A percentile compares a stretch with the other conserved stretches of the same genome.
Evolutionary conservation across 2,797 vertebrate species (phyloP).

Genomic region (Rhincodon typus): DNA sequence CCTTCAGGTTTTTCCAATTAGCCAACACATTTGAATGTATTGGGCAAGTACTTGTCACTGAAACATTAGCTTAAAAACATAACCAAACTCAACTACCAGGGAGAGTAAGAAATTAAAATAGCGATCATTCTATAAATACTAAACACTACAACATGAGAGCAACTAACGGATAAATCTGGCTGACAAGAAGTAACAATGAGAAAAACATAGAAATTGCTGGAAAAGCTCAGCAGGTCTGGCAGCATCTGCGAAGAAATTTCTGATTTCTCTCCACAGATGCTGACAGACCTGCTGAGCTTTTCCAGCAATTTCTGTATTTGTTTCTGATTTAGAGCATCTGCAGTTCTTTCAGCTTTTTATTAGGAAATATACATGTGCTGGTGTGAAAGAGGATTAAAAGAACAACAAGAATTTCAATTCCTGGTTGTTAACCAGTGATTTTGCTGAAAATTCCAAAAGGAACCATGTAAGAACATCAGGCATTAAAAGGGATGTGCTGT

Average conservation of each 20-base stretch:
- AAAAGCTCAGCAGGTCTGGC: no score
- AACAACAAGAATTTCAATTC: neutral
- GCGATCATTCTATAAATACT: neutral
- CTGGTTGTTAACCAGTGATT: neutral
- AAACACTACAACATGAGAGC: neutral
- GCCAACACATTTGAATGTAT: neutral
- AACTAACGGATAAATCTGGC: neutral
- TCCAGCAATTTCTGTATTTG: no score
- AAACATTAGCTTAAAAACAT: slow-evolving; percentile 3
- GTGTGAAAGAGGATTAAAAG: neutral
- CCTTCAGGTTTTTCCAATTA: neutral
- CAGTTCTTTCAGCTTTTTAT: no score
- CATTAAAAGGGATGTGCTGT: neutral
- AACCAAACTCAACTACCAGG: neutral
- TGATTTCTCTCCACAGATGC: no score
- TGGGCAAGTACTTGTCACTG: neutral
- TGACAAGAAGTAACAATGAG: no score
- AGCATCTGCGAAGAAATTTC: no score
- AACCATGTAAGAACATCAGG: neutral
- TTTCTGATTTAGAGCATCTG: no score
- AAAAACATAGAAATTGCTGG: no score
- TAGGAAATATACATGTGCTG: neutral
- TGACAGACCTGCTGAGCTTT: no score
- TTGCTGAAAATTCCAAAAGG: neutral
- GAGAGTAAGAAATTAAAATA: neutral